These are phyloP conservation scores for Sebastes iracundus DNA, from an alignment of 2,797 vertebrate species.

Conservation along the genomic window DNA sequence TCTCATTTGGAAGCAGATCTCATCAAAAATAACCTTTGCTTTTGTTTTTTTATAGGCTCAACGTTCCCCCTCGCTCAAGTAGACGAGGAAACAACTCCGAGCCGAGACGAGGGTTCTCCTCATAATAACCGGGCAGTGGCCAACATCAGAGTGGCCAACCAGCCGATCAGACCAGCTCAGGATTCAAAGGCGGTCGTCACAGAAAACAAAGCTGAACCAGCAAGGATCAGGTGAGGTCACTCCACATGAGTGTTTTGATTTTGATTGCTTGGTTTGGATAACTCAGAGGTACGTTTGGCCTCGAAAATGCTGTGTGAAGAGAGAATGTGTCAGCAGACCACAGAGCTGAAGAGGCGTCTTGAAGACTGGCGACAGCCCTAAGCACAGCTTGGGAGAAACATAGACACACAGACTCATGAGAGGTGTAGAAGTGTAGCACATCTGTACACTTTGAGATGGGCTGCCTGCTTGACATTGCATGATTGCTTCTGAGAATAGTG, in stretches of 20 bases:
- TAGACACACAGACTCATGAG: not conserved
- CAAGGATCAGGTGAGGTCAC: slow-evolving; percentile 66
- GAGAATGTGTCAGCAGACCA: slow-evolving; percentile 1
- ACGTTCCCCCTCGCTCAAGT: not conserved
- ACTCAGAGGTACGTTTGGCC: not conserved
- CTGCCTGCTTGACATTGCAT: not conserved
- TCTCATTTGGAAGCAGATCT: not conserved
- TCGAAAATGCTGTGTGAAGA: not conserved
- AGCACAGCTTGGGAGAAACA: not conserved
- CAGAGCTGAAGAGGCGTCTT: not conserved
- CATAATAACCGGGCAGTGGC: slow-evolving; percentile 11
- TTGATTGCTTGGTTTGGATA: slow-evolving; percentile 29
- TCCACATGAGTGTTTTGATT: not conserved
- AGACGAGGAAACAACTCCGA: slow-evolving; percentile 32
- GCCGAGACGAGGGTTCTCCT: slow-evolving; percentile 17
- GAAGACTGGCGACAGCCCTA: not conserved
- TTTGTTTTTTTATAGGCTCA: slow-evolving; percentile 30
- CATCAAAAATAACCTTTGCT: not conserved
- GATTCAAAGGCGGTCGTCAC: slow-evolving; percentile 12
- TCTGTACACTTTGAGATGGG: not conserved
- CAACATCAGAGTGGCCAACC: slow-evolving; percentile 49
- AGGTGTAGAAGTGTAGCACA: not conserved
- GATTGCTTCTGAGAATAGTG: not conserved
- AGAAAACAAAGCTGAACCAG: slow-evolving; percentile 45
- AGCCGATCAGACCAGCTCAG: slow-evolving; percentile 15